Conservation (phyloP, 2,113 vertebrate genomes). For the Coregonus clupeaformis region DNA sequence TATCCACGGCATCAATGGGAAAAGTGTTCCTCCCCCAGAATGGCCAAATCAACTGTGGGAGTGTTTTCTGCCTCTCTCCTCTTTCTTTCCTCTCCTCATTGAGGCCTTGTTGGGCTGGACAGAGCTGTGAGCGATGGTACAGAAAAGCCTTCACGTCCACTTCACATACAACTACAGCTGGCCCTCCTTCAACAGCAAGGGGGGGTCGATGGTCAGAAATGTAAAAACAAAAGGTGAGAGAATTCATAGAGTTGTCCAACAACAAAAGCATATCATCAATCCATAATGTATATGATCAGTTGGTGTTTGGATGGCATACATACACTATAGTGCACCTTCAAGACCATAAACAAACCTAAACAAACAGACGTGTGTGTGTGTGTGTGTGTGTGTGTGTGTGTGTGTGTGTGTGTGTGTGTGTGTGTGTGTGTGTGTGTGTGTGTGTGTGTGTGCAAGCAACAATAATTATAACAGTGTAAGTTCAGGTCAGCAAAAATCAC, state of each 20-base stretch:
- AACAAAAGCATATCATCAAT: not conserved
- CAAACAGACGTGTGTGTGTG: too few species aligned
- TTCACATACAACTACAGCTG: slow-evolving; percentile 47
- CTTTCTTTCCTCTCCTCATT: slow-evolving; percentile 31
- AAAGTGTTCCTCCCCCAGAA: slow-evolving; percentile 70
- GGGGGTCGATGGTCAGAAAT: slow-evolving; percentile 21
- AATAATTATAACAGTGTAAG: too few species aligned
- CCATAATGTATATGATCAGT: not conserved
- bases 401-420: too few species aligned
- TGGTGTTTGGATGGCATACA: too few species aligned
- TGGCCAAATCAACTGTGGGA: slow-evolving; percentile 62
- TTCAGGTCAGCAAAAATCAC: too few species aligned
- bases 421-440: too few species aligned
- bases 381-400: too few species aligned
- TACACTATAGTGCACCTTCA: too few species aligned
- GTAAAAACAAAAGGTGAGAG: slow-evolving; percentile 13
- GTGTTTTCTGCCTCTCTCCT: slow-evolving; percentile 51
- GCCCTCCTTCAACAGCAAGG: slow-evolving; percentile 41
- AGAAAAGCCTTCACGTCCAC: slow-evolving; percentile 74
- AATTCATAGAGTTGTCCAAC: not conserved
- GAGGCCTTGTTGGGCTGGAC: slow-evolving; percentile 60
- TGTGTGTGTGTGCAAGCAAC: too few species aligned
- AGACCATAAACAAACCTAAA: too few species aligned
- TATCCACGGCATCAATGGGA: slow-evolving; percentile 68
- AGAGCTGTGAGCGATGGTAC: slow-evolving; percentile 48